Base-by-base conservation (phyloP, 2,888 invertebrate genomes). In the Thelaira solivaga region DNA sequence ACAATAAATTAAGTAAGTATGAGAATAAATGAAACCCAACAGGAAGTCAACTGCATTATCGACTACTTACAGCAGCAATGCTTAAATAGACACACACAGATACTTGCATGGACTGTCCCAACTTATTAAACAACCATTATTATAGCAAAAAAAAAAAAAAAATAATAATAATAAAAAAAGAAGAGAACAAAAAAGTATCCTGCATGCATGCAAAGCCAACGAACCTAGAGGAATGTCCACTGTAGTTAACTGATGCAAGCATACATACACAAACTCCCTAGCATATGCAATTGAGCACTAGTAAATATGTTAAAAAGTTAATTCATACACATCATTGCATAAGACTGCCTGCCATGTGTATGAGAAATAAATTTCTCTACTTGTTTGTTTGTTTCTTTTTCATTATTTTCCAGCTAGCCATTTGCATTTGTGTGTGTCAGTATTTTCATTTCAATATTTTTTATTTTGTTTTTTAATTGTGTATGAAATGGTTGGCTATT, bases 291-390 rank as follows among this genome's bases (percentile, higher is more conserved):
- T 76, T 72, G 71, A 79, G 62, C 49, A 55, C 22, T 61, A 72
- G 57, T 72, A 74, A 79, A 79, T 76, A 76, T 79, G 79, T 72
- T 79, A 55, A 79, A 76, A 79, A 79, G 71, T 72, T 75, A 79
- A 76, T 76, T 79, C 79, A 79, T 71, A 68, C 79, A 86, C 84
- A 86, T 86, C 87, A 85, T 81, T 84, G 85, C 82, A 83, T 81
- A 57, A 67, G 72, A 67, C 74, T 57, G 57, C 31, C 74, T 57
- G 57, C 31, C 57, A 71, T 71, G 69, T 57, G 64, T 64, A 65
- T 65, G 76, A 45, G 57, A 71, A 65, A 76, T 65, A 71, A 65
- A 71, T 71, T 76, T 69, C 41, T 57, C 61, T 59, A n/a, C 39
- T 43, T 53, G 2, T 45, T 71, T 51, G 18, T 57, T 43, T 20